Conservation (phyloP, 2,888 invertebrate species). For the Andrena praecox region DNA sequence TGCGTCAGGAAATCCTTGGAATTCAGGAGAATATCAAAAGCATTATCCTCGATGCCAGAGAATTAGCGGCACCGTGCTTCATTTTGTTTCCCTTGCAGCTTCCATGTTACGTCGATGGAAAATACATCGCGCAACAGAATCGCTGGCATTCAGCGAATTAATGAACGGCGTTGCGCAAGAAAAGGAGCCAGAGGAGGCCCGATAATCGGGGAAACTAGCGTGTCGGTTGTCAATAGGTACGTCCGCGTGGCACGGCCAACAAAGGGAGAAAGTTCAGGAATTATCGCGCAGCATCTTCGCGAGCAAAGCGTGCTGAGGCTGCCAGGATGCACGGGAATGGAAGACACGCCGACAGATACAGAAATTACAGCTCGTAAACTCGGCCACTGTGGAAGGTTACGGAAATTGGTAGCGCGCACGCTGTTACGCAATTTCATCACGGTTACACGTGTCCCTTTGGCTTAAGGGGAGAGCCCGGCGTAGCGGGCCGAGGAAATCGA, state of each 20-base stretch:
- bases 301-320: constrained; percentile 15
- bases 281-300: constrained; percentile 49
- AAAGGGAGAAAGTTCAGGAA: constrained; percentile 58
- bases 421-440: constrained; percentile 60
- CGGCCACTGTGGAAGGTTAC: constrained; percentile 57
- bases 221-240: constrained; percentile 50
- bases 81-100: constrained; percentile 1
- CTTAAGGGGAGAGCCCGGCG: constrained; percentile 46
- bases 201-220: constrained; percentile 52
- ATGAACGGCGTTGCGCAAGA: constrained; percentile 44
- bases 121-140: neutral
- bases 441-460: constrained; percentile 59
- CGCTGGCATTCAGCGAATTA: constrained; percentile 37
- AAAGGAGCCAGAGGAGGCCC: constrained; percentile 31
- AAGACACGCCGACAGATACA: constrained; percentile 49
- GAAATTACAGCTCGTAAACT: constrained; percentile 67
- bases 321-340: constrained; percentile 20
- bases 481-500: no score
- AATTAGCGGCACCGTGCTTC: constrained; percentile 9
- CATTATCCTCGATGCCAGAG: neutral
- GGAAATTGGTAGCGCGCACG: constrained; percentile 63
- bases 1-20: neutral
- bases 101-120: neutral
- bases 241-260: constrained; percentile 21
- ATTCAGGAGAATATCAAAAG: neutral